Evolutionary conservation across 2,888 invertebrate species (phyloP).

Genomic region (Oxyscelio sp.): DNA sequence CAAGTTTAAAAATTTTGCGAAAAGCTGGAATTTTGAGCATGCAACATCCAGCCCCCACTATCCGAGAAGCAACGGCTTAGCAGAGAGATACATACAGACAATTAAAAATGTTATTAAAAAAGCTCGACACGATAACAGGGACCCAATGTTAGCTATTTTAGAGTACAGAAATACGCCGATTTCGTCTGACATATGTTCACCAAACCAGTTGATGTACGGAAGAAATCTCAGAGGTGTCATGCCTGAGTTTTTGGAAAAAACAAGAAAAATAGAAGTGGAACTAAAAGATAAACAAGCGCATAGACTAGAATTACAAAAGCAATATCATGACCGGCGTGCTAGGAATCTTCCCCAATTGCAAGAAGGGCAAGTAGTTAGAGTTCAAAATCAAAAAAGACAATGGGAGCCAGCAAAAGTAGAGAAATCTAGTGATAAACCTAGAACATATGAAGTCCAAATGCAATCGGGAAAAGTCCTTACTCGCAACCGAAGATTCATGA

Average conservation of each 20-base stretch:
- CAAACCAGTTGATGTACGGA: constrained; percentile 65
- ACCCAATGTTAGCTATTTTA: constrained; percentile 57
- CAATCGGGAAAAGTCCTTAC: no score
- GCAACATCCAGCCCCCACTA: constrained; percentile 35
- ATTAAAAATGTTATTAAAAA: constrained; percentile 52
- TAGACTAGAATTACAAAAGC: no score
- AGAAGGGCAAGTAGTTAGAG: no score
- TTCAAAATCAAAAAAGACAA: no score
- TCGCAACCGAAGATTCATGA: no score
- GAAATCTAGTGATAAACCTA: no score
- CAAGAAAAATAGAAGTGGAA: not conserved
- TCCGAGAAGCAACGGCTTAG: constrained; percentile 16
- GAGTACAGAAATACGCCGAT: constrained; percentile 75
- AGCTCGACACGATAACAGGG: constrained; percentile 47
- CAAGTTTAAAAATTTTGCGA: no score
- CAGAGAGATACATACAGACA: constrained; percentile 1
- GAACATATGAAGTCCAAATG: no score
- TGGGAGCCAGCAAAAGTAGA: no score
- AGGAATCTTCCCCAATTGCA: no score
- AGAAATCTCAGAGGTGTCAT: constrained; percentile 61
- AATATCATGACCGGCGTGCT: no score
- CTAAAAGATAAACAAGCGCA: no score
- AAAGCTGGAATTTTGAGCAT: constrained; percentile 34
- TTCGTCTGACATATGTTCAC: constrained; percentile 46
- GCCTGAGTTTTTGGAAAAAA: constrained; percentile 10